Base-by-base conservation (phyloP, 1,140 invertebrate genomes). In the Macrobrachium nipponense region DNA sequence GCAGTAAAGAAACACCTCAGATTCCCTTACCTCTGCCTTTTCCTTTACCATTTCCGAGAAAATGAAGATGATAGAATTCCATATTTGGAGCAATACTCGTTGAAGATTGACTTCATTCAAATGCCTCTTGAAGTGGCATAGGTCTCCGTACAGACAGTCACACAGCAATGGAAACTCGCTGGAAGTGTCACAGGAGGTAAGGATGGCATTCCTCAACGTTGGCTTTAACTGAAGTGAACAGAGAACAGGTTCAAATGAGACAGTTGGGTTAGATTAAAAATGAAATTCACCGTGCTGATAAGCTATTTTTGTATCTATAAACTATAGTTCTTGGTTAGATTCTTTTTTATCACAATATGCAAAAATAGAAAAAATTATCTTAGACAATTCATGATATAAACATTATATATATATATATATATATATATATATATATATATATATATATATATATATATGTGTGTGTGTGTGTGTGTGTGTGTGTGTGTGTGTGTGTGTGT, bases 11-110 rank as follows among this genome's bases (percentile, higher is more conserved):
- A 17, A 61, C 17, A 2, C 18, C 4, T 2, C 12, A 80, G 23
- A 36, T 11, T 43, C 14, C 15, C 72, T 83, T 76, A 83, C 82
- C 76, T 20, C 59, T 11, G 60, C 62, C 76, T 77, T 66, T 15
- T 51, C 66, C 59, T 83, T 75, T 18, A 83, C 59, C 58, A 66
- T 83, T 6, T 44, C 20, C 44, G 27, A n/a, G 73, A 83, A 83
- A 12, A 83, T 83, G 20, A 23, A 36, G 60, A 83, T 83, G 11
- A 83, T 20, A 62, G 60, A n/a, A 66, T 83, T 83, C 82, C 82
- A 83, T 51, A 83, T 83, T 59, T 83, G 76, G 14, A 77, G 23
- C 14, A 83, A 43, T 23, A 83, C 66, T 18, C 18, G 60, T 20
- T 68, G 60, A 20, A 83, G 77, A 44, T 76, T 83, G 27, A 36